Base-by-base conservation (phyloP, 2,888 invertebrate species). In the Hetaerina titia region DNA sequence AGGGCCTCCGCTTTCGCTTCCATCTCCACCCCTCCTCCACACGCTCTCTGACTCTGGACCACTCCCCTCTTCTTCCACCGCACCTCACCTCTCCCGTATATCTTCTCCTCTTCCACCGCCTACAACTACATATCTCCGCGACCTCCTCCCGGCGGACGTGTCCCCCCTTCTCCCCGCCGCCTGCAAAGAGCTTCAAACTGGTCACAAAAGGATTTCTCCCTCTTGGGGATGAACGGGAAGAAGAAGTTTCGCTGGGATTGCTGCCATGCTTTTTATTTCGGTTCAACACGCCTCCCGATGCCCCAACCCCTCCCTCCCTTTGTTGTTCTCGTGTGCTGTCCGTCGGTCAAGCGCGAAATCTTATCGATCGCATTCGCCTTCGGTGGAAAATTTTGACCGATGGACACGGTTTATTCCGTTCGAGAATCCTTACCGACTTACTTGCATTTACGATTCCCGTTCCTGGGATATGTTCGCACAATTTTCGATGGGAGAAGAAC, bases 1-100 rank as follows among this genome's bases (percentile, higher is more conserved):
- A 92, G 45, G 92, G 92, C 92, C 69, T 89, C 8, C 45, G 57
- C 89, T 89, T 57, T 89, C 89, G 57, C 89, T 89, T 89, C 89
- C 57, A 13, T 88, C 45, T 22, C 19, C 64, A 17, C 56, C 92
- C 69, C 81, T 22, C 92, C 63, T 25, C 63, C 25, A 45, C 17
- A 2, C 15, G 57, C 13, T 58, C 25, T 25, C 90, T 60, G 11
- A 22, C 22, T 58, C 64, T 17, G 31, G 25, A 11, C 22, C 90
- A 2, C 45, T 25, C 90, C 63, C 13, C 31, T 31, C 17, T 31
- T 63, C 17, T 63, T 60, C 13, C 60, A 60, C 60, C 17, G 4
- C 13, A 1, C 69, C 69, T 45, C 45, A 69, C 63, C 31, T 64
- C 22, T 17, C 2, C n/a, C 81, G 25, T 31, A 25, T 31, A 11